A percentile compares a stretch with the other conserved stretches of the same genome.
Evolutionary conservation across 2,113 vertebrate species (phyloP).

Genomic region (Seriola aureovittata): DNA sequence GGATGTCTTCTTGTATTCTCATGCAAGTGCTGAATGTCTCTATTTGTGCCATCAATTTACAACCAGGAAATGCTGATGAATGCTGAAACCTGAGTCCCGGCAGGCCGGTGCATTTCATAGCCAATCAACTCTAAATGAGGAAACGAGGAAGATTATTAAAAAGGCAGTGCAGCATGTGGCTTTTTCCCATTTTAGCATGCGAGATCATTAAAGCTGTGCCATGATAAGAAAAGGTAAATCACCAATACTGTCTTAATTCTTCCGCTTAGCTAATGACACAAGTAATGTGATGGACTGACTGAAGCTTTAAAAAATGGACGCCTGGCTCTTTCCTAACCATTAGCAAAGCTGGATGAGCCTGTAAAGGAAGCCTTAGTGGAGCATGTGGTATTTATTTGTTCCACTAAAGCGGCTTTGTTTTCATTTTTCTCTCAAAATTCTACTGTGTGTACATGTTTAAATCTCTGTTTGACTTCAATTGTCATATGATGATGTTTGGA

Average conservation of each 20-base stretch:
- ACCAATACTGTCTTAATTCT: constrained; percentile 85
- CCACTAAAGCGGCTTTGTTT: not conserved
- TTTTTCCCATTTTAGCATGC: constrained; percentile 75
- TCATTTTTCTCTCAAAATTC: not conserved
- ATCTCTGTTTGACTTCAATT: too few species aligned
- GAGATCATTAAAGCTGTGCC: constrained; percentile 73
- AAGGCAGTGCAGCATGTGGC: constrained; percentile 66
- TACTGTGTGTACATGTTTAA: too few species aligned
- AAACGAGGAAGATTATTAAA: constrained; percentile 87
- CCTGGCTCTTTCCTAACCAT: not conserved
- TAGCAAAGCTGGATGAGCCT: not conserved
- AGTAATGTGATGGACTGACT: not conserved
- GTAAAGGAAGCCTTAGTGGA: not conserved
- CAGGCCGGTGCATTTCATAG: constrained; percentile 86
- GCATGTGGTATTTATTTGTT: not conserved
- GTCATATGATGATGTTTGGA: not conserved
- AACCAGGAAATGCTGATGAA: constrained; percentile 87
- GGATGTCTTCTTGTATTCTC: constrained; percentile 15
- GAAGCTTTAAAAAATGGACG: not conserved
- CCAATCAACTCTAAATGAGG: constrained; percentile 92
- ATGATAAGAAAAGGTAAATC: constrained; percentile 61
- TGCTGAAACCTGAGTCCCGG: constrained; percentile 84
- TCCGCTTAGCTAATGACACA: constrained; percentile 59
- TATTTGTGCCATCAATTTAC: constrained; percentile 77
- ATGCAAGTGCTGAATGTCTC: constrained; percentile 42